A percentile compares a stretch with the other conserved stretches of the same genome.
These are phyloP conservation scores for Sebastes trivittatus DNA, from an alignment of 2,797 vertebrate genomes.

Conservation along the genomic window DNA sequence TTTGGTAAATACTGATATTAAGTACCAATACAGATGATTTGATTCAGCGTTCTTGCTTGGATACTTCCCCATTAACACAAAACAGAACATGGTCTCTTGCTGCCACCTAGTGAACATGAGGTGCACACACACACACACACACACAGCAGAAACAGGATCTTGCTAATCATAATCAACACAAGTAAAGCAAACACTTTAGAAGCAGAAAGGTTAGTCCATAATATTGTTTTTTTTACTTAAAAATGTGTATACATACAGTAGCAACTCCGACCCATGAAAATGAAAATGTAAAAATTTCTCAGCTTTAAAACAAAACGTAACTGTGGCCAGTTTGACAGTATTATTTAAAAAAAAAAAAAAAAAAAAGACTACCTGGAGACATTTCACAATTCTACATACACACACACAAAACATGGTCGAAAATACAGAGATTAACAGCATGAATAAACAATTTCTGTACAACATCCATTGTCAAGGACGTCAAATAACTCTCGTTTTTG, in stretches of 20 bases:
- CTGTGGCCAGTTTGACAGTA: slow-evolving; percentile 29
- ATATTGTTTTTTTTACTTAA: slow-evolving; percentile 58
- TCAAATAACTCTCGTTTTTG: not conserved
- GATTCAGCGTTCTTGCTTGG: not conserved
- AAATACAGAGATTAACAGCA: slow-evolving; percentile 35
- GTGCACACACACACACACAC: not conserved
- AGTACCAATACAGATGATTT: not conserved
- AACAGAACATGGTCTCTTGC: not conserved
- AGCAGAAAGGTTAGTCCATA: not conserved
- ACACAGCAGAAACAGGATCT: not conserved
- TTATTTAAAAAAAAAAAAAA: slow-evolving; percentile 12
- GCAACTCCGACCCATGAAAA: slow-evolving; percentile 48
- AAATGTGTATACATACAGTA: slow-evolving; percentile 61
- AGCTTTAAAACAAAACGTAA: slow-evolving; percentile 51
- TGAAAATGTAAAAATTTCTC: slow-evolving; percentile 52
- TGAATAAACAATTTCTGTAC: slow-evolving; percentile 40
- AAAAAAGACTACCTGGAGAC: slow-evolving; percentile 29
- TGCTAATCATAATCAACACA: not conserved
- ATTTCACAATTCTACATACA: slow-evolving; percentile 48
- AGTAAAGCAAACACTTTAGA: not conserved
- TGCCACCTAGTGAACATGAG: slow-evolving; percentile 64
- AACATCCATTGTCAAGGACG: slow-evolving; percentile 26
- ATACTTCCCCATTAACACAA: not conserved
- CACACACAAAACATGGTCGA: slow-evolving; percentile 34
- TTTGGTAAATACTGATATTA: not conserved